Evolutionary conservation across 2,888 invertebrate species (phyloP).

Genomic region (Andrena trimmerana): DNA sequence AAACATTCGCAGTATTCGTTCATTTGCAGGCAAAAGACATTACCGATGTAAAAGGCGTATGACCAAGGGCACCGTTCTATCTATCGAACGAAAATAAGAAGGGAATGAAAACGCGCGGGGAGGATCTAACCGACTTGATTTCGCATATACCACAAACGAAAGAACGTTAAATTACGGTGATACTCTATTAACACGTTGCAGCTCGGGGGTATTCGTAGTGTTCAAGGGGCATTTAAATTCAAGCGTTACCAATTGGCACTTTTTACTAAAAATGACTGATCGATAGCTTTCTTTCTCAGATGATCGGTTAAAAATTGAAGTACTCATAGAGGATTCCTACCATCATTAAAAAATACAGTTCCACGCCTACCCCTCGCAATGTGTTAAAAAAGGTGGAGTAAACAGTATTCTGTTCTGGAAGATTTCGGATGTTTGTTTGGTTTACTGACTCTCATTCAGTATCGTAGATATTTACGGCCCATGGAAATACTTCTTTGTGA

Average conservation of each 20-base stretch:
- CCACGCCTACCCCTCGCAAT: background rate
- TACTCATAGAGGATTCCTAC: background rate
- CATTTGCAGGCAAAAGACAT: slow-evolving; percentile 61
- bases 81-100: background rate
- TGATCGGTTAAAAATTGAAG: background rate
- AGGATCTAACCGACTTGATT: slow-evolving; percentile 9
- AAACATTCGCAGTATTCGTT: slow-evolving; percentile 60
- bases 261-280: background rate
- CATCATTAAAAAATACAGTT: background rate
- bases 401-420: background rate
- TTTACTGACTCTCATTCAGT: slow-evolving; percentile 7
- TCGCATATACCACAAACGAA: slow-evolving; percentile 21
- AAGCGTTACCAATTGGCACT: background rate
- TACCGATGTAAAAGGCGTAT: slow-evolving; percentile 60
- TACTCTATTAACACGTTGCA: slow-evolving; percentile 1
- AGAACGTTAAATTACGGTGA: slow-evolving; percentile 6
- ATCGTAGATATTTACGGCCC: slow-evolving; percentile 39
- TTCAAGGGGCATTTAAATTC: background rate
- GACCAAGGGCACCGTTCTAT: slow-evolving; percentile 57
- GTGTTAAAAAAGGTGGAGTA: background rate
- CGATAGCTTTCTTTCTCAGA: background rate
- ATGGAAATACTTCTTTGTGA: slow-evolving; percentile 71
- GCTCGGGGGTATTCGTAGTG: background rate
- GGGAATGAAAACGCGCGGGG: slow-evolving; percentile 15
- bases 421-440: slow-evolving; percentile 15